A percentile compares a stretch with the other conserved stretches of the same genome.
These are phyloP conservation scores for Platycercus adscitus DNA, from an alignment of 2,113 vertebrate genomes.

Conservation along the genomic window DNA sequence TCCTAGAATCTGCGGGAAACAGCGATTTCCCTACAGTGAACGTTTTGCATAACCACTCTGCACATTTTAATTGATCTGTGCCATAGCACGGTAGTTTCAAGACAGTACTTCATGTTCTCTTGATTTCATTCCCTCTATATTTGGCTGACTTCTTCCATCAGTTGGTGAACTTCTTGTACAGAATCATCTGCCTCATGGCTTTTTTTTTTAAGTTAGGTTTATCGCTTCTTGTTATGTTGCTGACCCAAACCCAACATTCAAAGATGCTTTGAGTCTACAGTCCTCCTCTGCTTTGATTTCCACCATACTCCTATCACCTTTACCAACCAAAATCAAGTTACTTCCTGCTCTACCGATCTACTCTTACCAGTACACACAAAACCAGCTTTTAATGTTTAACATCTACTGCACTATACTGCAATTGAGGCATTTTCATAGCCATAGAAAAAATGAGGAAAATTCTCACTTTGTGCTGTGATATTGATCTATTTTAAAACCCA, in stretches of 20 bases:
- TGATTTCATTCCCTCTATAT: not conserved
- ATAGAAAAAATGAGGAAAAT: not conserved
- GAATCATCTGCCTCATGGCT: not conserved
- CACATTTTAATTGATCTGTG: not conserved
- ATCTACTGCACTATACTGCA: not conserved
- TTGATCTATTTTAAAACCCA: constrained; percentile 17
- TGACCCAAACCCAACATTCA: not conserved
- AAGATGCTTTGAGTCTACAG: not conserved
- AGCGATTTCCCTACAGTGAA: not conserved
- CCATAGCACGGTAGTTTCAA: not conserved
- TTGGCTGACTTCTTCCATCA: not conserved
- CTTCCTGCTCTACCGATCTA: not conserved
- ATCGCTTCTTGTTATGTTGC: not conserved
- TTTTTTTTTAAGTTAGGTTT: not conserved
- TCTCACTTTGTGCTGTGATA: not conserved
- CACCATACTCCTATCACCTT: not conserved
- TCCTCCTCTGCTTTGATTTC: not conserved
- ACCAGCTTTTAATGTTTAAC: not conserved
- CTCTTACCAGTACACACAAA: not conserved
- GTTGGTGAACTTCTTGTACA: not conserved
- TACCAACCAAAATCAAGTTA: not conserved
- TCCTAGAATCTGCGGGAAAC: not conserved
- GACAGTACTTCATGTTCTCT: not conserved
- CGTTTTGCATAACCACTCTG: not conserved
- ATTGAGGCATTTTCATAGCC: not conserved